These are phyloP conservation scores for Apus apus DNA, from an alignment of 2,113 vertebrate species.

Conservation along the genomic window DNA sequence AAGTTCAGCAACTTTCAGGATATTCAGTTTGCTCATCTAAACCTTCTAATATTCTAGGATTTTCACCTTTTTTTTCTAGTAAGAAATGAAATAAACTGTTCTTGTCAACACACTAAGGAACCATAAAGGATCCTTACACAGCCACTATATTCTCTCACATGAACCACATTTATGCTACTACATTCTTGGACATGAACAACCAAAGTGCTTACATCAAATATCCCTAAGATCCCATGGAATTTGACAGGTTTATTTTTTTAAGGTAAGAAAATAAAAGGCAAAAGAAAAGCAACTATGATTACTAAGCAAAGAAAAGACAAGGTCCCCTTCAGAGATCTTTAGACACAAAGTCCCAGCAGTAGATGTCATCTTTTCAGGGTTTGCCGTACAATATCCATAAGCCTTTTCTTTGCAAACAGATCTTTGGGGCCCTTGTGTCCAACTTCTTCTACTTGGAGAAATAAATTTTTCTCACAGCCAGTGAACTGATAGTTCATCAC, in stretches of 20 bases:
- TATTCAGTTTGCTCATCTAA: not conserved
- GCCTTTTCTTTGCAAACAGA: not conserved
- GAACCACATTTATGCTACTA: not conserved
- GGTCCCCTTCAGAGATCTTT: not conserved
- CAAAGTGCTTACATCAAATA: not conserved
- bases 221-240: not conserved
- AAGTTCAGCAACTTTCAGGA: not conserved
- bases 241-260: not conserved
- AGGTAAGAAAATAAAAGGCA: not conserved
- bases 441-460: not conserved
- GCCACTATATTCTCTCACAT: not conserved
- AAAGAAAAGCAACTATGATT: not conserved
- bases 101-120: not conserved
- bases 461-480: not conserved
- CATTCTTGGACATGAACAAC: not conserved
- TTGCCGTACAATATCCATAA: not conserved
- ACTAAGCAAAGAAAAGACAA: not conserved
- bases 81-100: not conserved
- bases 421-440: not conserved
- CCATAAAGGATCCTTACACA: not conserved
- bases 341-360: not conserved
- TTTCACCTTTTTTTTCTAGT: not conserved
- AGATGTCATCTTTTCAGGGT: not conserved
- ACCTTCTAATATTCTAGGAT: not conserved
- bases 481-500: not conserved